Base-by-base conservation (phyloP, 2,797 vertebrate genomes). In the Lerista edwardsae region DNA sequence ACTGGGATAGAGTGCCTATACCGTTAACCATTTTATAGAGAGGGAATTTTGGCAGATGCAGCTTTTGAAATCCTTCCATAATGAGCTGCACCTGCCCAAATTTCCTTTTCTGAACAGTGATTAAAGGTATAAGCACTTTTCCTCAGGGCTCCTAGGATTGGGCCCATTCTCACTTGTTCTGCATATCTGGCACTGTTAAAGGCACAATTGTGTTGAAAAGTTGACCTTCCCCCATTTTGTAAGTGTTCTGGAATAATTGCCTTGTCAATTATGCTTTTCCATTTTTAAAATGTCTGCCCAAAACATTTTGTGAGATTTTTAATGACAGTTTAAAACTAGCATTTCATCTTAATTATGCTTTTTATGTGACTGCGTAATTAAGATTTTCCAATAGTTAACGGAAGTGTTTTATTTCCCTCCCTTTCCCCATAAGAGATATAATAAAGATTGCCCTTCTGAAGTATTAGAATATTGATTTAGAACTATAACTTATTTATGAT, bases 401-500 rank as follows among this genome's bases (percentile, higher is more conserved):
- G 4, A 55, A 15, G 36, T 80, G 3, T 36, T 55, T 51, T 36
- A 31, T 82, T 73, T 44, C 29, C 29, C 74, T 82, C 44, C 10
- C 11, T 47, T 73, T 21, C 15, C 19, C 17, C 44, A 67, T 34
- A 41, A 23, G 2, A 15, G 3, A 73, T 72, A 27, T 39, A n/a
- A n/a, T 55, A 55, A 55, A 55, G 51, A 55, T 55, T 55, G 51
- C 15, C 51, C 51, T 55, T 55, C 51, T 10, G 10, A 55, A 55
- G 51, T 55, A 55, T 55, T 19, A 55, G 44, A 88, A 29, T 85
- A 29, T 2, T 23, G 23, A 34, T 87, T 84, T 77, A 84, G 44
- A 36, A 61, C n/a, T 39, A 59, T 44, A 9, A 51, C 21, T 59
- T 76, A 27, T 47, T 75, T 75, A 31, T 25, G 55, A 69, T 31